These are phyloP conservation scores for Paramuricea clavata DNA, from an alignment of 92 coral and sea anemone genomes.

Conservation along the genomic window DNA sequence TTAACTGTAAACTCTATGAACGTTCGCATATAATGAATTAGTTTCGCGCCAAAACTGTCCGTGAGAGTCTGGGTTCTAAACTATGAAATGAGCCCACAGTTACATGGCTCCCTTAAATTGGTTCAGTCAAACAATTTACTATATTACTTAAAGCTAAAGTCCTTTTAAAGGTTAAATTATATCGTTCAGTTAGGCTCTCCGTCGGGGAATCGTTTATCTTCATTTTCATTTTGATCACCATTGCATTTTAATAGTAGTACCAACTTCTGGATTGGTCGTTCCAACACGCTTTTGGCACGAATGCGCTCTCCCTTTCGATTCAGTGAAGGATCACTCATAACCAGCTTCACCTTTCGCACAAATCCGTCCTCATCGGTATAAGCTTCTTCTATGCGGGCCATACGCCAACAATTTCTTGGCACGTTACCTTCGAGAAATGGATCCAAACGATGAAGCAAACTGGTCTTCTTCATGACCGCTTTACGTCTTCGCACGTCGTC, in stretches of 20 bases:
- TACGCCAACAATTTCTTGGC: conserved; percentile 41
- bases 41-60: neutral
- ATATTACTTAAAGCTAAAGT: neutral
- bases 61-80: neutral
- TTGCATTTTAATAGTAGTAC: conserved; percentile 28
- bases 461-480: neutral
- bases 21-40: no score
- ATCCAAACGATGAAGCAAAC: conserved; percentile 31
- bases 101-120: conserved; percentile 58
- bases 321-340: conserved; percentile 28
- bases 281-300: conserved; percentile 24
- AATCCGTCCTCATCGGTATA: conserved; percentile 5
- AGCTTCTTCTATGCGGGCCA: conserved; percentile 28
- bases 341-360: conserved; percentile 47
- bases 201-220: conserved; percentile 56
- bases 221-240: conserved; percentile 17
- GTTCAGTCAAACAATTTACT: neutral
- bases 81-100: conserved; percentile 12
- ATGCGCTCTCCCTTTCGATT: conserved; percentile 27
- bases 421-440: conserved; percentile 44
- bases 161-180: no score
- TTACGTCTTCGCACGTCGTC: neutral
- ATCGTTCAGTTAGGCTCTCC: conserved; percentile 45
- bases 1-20: no score
- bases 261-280: conserved; percentile 63